Evolutionary conservation across 1,140 invertebrate genomes (phyloP).

Genomic region (Penaeus indicus): DNA sequence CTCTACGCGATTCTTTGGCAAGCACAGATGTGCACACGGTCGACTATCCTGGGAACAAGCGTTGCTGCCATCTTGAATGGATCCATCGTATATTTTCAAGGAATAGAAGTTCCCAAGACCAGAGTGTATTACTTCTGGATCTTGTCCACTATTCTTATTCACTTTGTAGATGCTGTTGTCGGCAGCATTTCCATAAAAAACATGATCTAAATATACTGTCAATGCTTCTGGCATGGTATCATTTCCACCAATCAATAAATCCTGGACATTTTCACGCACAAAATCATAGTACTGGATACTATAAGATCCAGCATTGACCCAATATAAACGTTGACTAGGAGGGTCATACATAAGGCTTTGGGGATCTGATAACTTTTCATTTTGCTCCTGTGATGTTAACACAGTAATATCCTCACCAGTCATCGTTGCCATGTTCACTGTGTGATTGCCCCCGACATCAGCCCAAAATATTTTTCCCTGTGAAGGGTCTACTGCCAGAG

Average conservation of each 20-base stretch:
- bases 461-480: constrained; percentile 79
- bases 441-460: constrained; percentile 70
- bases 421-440: constrained; percentile 78
- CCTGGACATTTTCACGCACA: constrained; percentile 70
- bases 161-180: constrained; percentile 75
- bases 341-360: constrained; percentile 77
- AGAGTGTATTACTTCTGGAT: constrained; percentile 56
- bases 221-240: constrained; percentile 73
- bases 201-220: constrained; percentile 74
- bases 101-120: constrained; percentile 38
- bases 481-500: constrained; percentile 79
- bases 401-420: constrained; percentile 75
- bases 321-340: constrained; percentile 78
- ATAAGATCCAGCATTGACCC: constrained; percentile 71
- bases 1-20: constrained; percentile 75
- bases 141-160: constrained; percentile 72
- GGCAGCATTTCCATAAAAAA: constrained; percentile 77
- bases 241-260: constrained; percentile 69
- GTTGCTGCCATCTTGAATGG: constrained; percentile 54
- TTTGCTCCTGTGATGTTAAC: constrained; percentile 70
- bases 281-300: constrained; percentile 79
- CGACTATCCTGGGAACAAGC: constrained; percentile 46
- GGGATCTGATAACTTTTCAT: constrained; percentile 68
- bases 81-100: constrained; percentile 54
- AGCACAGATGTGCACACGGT: constrained; percentile 79